Evolutionary conservation across 2,797 vertebrate species (phyloP).

Genomic region (Sebastes itinus): DNA sequence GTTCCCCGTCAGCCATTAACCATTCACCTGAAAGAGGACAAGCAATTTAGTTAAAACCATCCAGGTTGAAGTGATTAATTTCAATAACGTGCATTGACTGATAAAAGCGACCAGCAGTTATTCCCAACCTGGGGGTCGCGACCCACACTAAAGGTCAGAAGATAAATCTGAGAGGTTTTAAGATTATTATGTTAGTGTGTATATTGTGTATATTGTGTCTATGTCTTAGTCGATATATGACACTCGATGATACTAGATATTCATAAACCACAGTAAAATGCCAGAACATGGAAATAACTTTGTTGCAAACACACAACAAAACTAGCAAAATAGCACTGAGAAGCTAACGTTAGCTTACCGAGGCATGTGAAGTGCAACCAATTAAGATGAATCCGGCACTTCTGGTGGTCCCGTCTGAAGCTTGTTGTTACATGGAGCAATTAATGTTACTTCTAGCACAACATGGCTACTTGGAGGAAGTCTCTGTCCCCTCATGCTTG

Average conservation of each 20-base stretch:
- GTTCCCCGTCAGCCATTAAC: not conserved
- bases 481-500: too few relatives aligned
- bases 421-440: not conserved
- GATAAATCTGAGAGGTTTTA: not conserved
- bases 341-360: not conserved
- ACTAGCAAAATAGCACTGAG: not conserved
- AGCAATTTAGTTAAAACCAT: constrained; percentile 5
- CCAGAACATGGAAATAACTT: too few relatives aligned
- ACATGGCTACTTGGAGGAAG: too few relatives aligned
- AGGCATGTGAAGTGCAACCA: not conserved
- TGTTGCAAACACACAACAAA: not conserved
- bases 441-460: not conserved
- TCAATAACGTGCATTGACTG: not conserved
- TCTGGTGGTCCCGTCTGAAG: not conserved
- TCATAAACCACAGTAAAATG: too few relatives aligned
- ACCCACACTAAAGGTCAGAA: too few relatives aligned
- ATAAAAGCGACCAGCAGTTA: not conserved
- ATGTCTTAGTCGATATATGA: not conserved
- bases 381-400: not conserved
- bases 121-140: not conserved
- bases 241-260: too few relatives aligned
- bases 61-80: not conserved
- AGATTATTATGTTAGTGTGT: not conserved
- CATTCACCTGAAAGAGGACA: not conserved
- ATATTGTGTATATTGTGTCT: not conserved